Evolutionary conservation across 2,113 vertebrate genomes (phyloP), one percentile per base, ranked within the genome.

Genomic region (Butastur rufipennis): DNA sequence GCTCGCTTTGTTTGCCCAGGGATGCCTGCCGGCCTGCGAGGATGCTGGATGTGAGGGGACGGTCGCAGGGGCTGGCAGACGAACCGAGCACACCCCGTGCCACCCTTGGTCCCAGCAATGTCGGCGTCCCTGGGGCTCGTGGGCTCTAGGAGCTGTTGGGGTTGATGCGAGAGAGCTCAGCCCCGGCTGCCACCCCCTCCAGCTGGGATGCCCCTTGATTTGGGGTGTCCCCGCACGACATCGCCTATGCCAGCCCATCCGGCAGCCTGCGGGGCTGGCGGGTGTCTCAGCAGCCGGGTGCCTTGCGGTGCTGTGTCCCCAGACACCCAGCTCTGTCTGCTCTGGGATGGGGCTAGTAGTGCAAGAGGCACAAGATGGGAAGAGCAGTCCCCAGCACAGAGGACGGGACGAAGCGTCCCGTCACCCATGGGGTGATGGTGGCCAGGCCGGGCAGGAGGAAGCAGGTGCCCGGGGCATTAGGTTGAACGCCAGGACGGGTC

Each of bases 1-100:
- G 4, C 90, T 96, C 18, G 71, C 94, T 97, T 97, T 95, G 94
- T 96, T 68, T 95, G 86, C 86, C 86, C 3, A 2, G 70, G 40
- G 43, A 9, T 43, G 55, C 55, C 65, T 7, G 25, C 61, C 3
- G 7, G 67, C 36, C 88, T 31, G 36, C 4, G 1, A 45, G 71
- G 66, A 16, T 36, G 45, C 78, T 62, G 82, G 21, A 7, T 27
- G 26, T 16, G 29, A 7, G 12, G 65, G 72, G 55, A n/a, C 19
- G 7, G 52, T 27, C 65, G 4, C 13, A 11, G 67, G 72, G 59
- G 45, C 75, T n/a, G 53, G 53, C 11, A 45, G 85, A 45, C 62
- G 55, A 50, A 38, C 22, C 5, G 6, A 53, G 25, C n/a, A 1
- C 56, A 29, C 19, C 31, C 70, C 47, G 31, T 53, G 74, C 72